phyloP scores from a whole-genome alignment of 2,797 vertebrate genomes.

The Monodelphis domestica region DNA sequence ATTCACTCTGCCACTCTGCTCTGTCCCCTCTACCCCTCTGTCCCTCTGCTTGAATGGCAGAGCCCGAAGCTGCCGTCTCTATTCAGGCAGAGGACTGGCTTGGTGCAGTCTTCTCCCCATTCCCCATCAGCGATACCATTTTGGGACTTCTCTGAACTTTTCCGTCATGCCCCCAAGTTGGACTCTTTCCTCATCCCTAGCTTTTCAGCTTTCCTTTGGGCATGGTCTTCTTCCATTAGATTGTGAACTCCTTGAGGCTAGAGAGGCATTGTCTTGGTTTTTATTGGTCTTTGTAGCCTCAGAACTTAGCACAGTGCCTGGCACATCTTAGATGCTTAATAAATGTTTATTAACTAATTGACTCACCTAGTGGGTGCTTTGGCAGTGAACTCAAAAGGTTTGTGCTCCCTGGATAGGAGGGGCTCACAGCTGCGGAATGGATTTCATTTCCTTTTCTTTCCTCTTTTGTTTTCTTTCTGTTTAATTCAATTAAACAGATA shows the following conservation, averaged over 20 bases:
- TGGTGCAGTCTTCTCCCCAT: neutral
- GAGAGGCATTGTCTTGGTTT: neutral
- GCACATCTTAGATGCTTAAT: neutral
- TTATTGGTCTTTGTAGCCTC: neutral
- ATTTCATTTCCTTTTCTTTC: neutral
- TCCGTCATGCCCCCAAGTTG: neutral
- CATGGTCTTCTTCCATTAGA: too few relatives aligned
- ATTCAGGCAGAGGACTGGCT: too few relatives aligned
- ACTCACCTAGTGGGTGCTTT: neutral
- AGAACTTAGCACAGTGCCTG: neutral
- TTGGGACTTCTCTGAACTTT: neutral
- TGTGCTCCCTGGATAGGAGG: neutral
- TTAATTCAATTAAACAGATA: neutral
- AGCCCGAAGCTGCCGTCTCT: too few relatives aligned
- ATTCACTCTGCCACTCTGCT: too few relatives aligned
- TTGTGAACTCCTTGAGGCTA: neutral
- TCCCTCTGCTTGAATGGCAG: too few relatives aligned
- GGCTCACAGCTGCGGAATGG: neutral
- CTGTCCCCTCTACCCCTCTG: too few relatives aligned
- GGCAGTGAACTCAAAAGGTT: neutral
- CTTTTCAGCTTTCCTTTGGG: neutral
- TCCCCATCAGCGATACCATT: neutral
- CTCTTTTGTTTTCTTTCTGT: neutral
- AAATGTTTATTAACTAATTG: neutral
- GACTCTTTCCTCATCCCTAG: neutral